Conservation (phyloP, 1,140 invertebrate genomes). For the Mercenaria mercenaria region DNA sequence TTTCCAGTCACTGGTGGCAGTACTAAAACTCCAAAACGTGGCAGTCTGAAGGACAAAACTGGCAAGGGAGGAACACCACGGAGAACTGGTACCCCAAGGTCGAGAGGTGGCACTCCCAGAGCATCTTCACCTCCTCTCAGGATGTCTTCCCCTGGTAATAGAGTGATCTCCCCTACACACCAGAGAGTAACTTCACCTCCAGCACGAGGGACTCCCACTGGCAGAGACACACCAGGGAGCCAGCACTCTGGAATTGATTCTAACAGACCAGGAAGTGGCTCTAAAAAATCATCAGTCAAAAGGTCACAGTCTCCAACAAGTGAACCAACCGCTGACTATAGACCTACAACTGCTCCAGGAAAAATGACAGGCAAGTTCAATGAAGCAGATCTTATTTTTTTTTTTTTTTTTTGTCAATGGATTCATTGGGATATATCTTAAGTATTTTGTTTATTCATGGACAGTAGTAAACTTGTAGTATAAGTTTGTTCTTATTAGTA, state of each 20-base stretch:
- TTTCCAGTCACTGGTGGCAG: slow-evolving; percentile 76
- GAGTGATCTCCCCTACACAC: slow-evolving; percentile 54
- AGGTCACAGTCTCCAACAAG: slow-evolving; percentile 20
- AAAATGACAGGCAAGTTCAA: slow-evolving; percentile 78
- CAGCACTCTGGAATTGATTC: slow-evolving; percentile 31
- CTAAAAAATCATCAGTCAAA: slow-evolving; percentile 18
- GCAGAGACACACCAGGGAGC: slow-evolving; percentile 25
- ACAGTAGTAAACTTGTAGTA: too few species aligned
- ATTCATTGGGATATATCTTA: too few species aligned
- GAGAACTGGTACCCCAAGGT: slow-evolving; percentile 73
- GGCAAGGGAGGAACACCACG: slow-evolving; percentile 76
- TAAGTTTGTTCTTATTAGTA: too few species aligned
- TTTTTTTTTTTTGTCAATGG: too few species aligned
- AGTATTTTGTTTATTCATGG: too few species aligned
- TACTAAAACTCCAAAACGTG: slow-evolving; percentile 74
- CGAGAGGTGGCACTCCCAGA: slow-evolving; percentile 73
- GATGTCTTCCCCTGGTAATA: slow-evolving; percentile 69
- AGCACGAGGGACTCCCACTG: slow-evolving; percentile 46
- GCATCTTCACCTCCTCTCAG: slow-evolving; percentile 73
- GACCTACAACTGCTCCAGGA: slow-evolving; percentile 81
- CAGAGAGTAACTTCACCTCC: slow-evolving; percentile 69
- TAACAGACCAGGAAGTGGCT: slow-evolving; percentile 62
- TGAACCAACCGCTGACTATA: slow-evolving; percentile 61
- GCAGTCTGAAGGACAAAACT: slow-evolving; percentile 66
- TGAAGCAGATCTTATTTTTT: too few species aligned